Evolutionary conservation across 2,797 vertebrate species (phyloP), one percentile per base, ranked within the genome.

Genomic region (Sebastes wilsoni): DNA sequence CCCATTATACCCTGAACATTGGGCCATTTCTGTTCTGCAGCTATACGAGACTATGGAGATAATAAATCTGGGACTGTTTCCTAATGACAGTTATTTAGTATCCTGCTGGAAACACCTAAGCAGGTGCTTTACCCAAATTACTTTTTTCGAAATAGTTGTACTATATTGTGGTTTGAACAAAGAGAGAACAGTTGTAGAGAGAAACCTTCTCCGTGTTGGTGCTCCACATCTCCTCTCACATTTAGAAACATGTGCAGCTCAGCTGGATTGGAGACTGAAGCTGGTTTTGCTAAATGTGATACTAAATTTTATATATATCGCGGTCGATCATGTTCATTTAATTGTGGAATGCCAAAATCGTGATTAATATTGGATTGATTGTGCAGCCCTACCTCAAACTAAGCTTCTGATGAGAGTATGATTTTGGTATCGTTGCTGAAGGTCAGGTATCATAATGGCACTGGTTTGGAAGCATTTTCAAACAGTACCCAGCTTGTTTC

Each of bases 31-130:
- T 75, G 23, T 71, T 82, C 59, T 72, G 27, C 12, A 61, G 38
- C 71, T 36, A 52, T 36, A 52, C 1, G 28, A 69, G 61, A 49
- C 52, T 16, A 22, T 34, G 20, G 1, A 3, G 65, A 78, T 81
- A 6, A 86, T 87, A 81, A 88, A 83, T 77, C 61, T 80, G 70
- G 66, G 52, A 34, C 66, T 22, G 66, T 67, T 81, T 81, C 65
- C 75, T 88, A 85, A 91, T 87, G 80, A 83, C 74, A 80, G 81
- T 85, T 87, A 86, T 75, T 90, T 84, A 85, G 62, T 87, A 77
- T 77, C 64, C 68, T 64, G 68, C 64, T 77, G 76, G 54, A 88
- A 89, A 88, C 86, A 79, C 77, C 83, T 28, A 74, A 75, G 80
- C 89, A 86, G 87, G 81, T 87, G 85, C 76, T 81, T 80, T 60